Conservation (phyloP, 2,888 invertebrate species). For the Spisula subtruncata region DNA sequence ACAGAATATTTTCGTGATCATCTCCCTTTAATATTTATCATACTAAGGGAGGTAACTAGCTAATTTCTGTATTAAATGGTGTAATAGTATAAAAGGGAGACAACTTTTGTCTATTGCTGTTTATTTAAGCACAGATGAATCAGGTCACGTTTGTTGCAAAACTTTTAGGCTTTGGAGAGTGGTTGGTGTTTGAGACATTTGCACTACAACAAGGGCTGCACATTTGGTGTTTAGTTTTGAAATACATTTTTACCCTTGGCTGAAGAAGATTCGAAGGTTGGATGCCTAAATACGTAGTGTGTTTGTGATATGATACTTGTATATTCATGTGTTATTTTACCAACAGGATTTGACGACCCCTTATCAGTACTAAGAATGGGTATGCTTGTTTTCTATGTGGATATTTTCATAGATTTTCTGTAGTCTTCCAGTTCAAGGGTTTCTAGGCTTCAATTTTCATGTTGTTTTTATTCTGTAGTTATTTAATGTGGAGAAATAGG, state of each 20-base stretch:
- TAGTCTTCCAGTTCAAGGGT: background rate
- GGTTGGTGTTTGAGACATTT: background rate
- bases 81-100: too few relatives aligned
- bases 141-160: background rate
- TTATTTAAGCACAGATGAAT: background rate
- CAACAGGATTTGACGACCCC: conserved; percentile 45
- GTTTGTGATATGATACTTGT: background rate
- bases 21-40: background rate
- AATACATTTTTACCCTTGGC: too few relatives aligned
- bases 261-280: background rate
- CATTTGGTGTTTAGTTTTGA: too few relatives aligned
- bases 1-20: background rate
- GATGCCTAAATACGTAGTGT: background rate
- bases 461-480: background rate
- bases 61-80: too few relatives aligned
- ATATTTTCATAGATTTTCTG: background rate
- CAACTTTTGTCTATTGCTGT: background rate
- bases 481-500: background rate
- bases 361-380: conserved; percentile 53
- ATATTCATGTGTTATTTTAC: conserved; percentile 7
- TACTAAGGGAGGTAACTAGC: background rate
- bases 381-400: conserved; percentile 34
- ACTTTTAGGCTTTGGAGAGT: background rate
- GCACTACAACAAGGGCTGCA: too few relatives aligned
- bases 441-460: conserved; percentile 1